Evolutionary conservation across 2,113 vertebrate species (phyloP).

Genomic region (Apistogramma diplotaenia): DNA sequence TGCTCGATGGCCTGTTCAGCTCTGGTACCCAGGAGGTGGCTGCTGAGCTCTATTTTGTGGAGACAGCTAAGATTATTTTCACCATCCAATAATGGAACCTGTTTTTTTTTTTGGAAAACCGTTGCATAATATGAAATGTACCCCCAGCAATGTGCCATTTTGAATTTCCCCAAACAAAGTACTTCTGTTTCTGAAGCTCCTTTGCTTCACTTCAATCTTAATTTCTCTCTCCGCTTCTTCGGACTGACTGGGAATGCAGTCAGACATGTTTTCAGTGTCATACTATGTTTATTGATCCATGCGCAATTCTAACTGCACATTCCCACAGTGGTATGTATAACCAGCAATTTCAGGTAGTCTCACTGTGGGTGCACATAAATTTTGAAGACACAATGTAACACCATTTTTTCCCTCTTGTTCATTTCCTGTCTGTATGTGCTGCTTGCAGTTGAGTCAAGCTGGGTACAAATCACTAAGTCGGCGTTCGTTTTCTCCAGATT

Average conservation of each 20-base stretch:
- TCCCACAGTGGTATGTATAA: background rate
- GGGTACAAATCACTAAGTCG: background rate
- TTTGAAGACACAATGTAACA: background rate
- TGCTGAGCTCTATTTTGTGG: background rate
- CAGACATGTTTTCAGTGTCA: slow-evolving; percentile 14
- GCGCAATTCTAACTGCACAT: background rate
- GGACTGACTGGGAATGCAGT: slow-evolving; percentile 33
- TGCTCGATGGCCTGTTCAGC: background rate
- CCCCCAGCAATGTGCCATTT: background rate
- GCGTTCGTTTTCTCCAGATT: background rate
- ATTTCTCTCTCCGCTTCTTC: background rate
- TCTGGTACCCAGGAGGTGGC: background rate
- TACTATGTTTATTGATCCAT: slow-evolving; percentile 2
- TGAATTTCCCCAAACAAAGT: too few species aligned
- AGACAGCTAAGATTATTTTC: background rate
- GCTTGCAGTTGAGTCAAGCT: background rate
- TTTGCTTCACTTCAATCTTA: background rate
- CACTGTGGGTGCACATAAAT: background rate
- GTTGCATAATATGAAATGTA: background rate
- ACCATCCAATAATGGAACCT: background rate
- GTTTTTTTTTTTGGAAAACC: background rate
- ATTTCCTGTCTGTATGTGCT: background rate
- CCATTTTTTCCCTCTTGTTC: background rate
- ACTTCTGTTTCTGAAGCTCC: too few species aligned
- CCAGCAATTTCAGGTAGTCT: background rate